phyloP scores from a whole-genome alignment of 1,140 invertebrate genomes.

The Drosophila pseudoobscura region DNA sequence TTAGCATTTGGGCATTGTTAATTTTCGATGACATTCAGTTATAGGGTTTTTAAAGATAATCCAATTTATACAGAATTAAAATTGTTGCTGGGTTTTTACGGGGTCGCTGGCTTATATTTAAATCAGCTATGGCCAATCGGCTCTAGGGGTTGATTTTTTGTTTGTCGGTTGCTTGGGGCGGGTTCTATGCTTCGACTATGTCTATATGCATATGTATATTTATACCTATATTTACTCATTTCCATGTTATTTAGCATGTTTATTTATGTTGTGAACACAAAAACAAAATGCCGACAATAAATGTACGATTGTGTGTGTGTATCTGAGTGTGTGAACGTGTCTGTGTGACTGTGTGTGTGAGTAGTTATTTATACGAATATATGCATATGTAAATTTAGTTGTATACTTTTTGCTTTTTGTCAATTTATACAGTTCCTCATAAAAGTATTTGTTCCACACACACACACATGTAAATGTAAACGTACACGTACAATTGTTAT shows the following conservation, averaged over 20 bases:
- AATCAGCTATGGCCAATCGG: constrained; percentile 34
- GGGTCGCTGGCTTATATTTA: constrained; percentile 17
- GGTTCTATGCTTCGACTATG: constrained; percentile 21
- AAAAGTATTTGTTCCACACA: constrained; percentile 15
- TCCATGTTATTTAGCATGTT: constrained; percentile 58
- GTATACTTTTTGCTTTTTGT: constrained; percentile 21
- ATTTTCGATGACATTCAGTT: constrained; percentile 45
- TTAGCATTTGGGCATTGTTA: constrained; percentile 17
- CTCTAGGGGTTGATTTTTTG: constrained; percentile 32
- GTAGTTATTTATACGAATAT: constrained; percentile 62
- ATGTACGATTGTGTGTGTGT: constrained; percentile 30
- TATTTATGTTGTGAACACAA: constrained; percentile 72
- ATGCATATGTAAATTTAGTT: constrained; percentile 59
- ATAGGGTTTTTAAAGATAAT: constrained; percentile 50
- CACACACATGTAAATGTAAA: constrained; percentile 32
- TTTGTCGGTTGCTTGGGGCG: neutral
- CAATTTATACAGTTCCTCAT: constrained; percentile 32
- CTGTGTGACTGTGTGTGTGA: constrained; percentile 30
- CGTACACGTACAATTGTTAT: constrained; percentile 40
- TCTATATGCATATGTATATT: constrained; percentile 38
- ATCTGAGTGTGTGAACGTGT: constrained; percentile 18
- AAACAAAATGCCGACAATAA: constrained; percentile 71
- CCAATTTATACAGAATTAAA: constrained; percentile 37
- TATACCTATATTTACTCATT: constrained; percentile 40
- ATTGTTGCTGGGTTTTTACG: constrained; percentile 12